Base-by-base conservation (phyloP, 2,113 vertebrate genomes). In the Hyla sarda region DNA sequence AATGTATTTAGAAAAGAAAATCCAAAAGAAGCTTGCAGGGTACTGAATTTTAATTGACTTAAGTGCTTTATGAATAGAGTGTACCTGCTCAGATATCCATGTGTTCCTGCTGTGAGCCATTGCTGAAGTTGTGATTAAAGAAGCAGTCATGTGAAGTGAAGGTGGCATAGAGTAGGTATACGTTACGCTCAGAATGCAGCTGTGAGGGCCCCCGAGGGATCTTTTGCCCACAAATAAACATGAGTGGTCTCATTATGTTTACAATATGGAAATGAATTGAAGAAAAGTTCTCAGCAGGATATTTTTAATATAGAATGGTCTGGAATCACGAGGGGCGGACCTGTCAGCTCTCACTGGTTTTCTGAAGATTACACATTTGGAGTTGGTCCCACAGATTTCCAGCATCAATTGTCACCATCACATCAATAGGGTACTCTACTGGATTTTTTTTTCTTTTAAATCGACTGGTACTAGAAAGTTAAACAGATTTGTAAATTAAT, bases 241-340 rank as follows among this genome's bases (percentile, higher is more conserved):
- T 87, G 78, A 87, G 85, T 82, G 85, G 85, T 74, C 85, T 87
- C 85, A 74, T 87, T 87, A 87, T 87, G 85, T 87, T 87, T 87
- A 87, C 85, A 82, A 82, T 87, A 87, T 87, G 85, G 85, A 87
- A 87, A 87, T 87, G 78, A 81, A 72, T 50, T 73, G 32, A 74
- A 81, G 85, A 81, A 87, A 87, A 81, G 77, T 87, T 87, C 85
- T 87, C 85, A 87, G 85, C 78, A 82, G 78, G 85, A 82, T 77
- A 81, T 87, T 73, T 87, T 87, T 87, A 82, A 82, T 87, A 87
- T 60, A 73, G 85, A 82, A 62, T 47, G 62, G 76, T 80, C 48
- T 80, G 48, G 34, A 86, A 60, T 80, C 84, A 80, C 75, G 32
- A 58, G 50, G 73, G 84, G 84, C 37, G 76, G 84, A 86, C 62